Base-by-base conservation (phyloP, 1,140 invertebrate genomes). In the Campoletis sonorensis region DNA sequence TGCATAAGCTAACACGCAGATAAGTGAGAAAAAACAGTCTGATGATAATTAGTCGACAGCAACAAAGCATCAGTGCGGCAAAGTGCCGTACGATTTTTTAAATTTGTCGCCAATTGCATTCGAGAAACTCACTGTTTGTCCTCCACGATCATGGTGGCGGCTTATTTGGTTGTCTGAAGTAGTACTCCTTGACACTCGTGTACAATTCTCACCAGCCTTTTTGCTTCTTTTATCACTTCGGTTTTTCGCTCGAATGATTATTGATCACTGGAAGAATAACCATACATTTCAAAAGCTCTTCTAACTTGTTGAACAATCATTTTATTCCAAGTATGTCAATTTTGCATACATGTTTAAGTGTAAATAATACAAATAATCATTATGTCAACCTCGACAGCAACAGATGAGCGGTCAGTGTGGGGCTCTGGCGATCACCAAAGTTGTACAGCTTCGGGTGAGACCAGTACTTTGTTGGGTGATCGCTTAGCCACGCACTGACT, bases 81-180 rank as follows among this genome's bases (percentile, higher is more conserved):
- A 21, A 58, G 18, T 8, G 54, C 11, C 18, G 18, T 21, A 13
- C 10, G 21, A 21, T 21, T n/a, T 58, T 58, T 58, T 58, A 21
- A 21, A 45, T 13, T 45, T 45, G 40, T 45, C 58, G 58, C 51
- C 21, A 58, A 30, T 23, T 27, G 61, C 61, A 82, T 85, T 81
- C 83, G 79, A 78, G 80, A 84, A 89, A 92, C 91, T 92, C 91
- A 92, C 91, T 88, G 89, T 89, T 91, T 91, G 75, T 92, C 89
- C 86, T 92, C 91, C 87, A 92, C 90, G 87, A 92, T 92, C 91
- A 92, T 92, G 90, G 78, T 90, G 89, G 80, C 83, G 83, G 78
- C 77, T 85, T 89, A 87, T 87, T 82, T 80, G 84, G 84, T 87
- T 84, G 58, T 77, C 49, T 72, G 58, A 51, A 40, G 16, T 33